phyloP scores from a whole-genome alignment of 2,797 vertebrate genomes.

The Adrianichthys oophorus region DNA sequence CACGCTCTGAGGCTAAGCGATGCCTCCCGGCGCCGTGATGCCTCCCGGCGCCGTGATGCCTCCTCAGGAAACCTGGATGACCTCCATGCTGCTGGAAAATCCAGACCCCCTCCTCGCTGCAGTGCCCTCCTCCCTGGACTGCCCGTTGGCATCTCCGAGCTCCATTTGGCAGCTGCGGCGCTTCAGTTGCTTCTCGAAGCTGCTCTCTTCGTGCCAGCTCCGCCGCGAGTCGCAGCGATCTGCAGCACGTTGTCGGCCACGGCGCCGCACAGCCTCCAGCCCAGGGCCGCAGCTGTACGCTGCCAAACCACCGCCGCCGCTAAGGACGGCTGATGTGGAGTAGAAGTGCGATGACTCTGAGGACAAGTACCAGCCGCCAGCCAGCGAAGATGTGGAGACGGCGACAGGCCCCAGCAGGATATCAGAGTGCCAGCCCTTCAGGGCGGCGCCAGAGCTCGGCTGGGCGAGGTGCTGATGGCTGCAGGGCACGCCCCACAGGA shows the following conservation, averaged over 20 bases:
- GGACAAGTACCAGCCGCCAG: slow-evolving; percentile 88
- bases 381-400: slow-evolving; percentile 72
- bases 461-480: slow-evolving; percentile 88
- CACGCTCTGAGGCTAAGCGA: too few species aligned
- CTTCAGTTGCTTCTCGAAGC: slow-evolving; percentile 97
- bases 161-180: slow-evolving; percentile 97
- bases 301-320: slow-evolving; percentile 49
- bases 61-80: slow-evolving; percentile 92
- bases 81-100: slow-evolving; percentile 95
- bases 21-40: background rate
- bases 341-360: slow-evolving; percentile 86
- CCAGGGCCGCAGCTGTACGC: slow-evolving; percentile 85
- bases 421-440: slow-evolving; percentile 96
- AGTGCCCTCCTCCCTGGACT: slow-evolving; percentile 85
- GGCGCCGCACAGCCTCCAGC: slow-evolving; percentile 82
- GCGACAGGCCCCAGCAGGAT: slow-evolving; percentile 85
- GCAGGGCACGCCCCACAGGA: slow-evolving; percentile 85
- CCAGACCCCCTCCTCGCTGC: slow-evolving; percentile 84
- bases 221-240: slow-evolving; percentile 86
- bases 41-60: background rate
- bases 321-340: slow-evolving; percentile 83
- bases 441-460: slow-evolving; percentile 68
- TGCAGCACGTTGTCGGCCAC: slow-evolving; percentile 78
- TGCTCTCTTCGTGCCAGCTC: slow-evolving; percentile 97
- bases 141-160: slow-evolving; percentile 85